phyloP scores from a whole-genome alignment of 1,140 invertebrate genomes.

The Formica exsecta region DNA sequence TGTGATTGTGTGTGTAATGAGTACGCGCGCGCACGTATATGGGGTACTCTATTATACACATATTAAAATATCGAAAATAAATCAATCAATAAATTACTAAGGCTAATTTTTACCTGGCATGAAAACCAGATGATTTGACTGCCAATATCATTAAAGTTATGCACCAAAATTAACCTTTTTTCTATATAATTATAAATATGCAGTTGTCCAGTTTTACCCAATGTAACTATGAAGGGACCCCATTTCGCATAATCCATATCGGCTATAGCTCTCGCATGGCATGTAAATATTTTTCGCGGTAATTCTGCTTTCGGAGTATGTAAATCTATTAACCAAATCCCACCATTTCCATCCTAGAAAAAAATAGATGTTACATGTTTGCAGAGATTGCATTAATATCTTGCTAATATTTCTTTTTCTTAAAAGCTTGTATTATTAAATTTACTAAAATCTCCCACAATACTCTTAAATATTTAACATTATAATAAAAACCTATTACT shows the following conservation, averaged over 20 bases:
- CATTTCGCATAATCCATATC: conserved; percentile 90
- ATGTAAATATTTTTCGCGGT: conserved; percentile 89
- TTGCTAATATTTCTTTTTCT: not conserved
- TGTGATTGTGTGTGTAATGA: too few species aligned
- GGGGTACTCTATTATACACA: not conserved
- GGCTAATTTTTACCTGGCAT: conserved; percentile 87
- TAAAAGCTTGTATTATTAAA: conserved; percentile 10
- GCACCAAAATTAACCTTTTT: conserved; percentile 87
- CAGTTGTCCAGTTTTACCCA: conserved; percentile 90
- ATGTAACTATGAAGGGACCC: conserved; percentile 90
- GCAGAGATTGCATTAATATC: conserved; percentile 3
- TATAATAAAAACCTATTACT: conserved; percentile 36
- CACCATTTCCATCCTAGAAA: conserved; percentile 92
- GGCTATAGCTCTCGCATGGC: conserved; percentile 91
- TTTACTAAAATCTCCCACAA: not conserved
- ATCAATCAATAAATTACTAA: conserved; percentile 1
- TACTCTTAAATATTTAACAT: not conserved
- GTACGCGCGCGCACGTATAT: too few species aligned
- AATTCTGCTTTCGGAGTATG: conserved; percentile 88
- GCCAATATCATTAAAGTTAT: conserved; percentile 89
- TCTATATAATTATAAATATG: conserved; percentile 90
- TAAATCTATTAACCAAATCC: conserved; percentile 93
- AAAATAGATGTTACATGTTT: conserved; percentile 1
- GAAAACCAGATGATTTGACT: conserved; percentile 92
- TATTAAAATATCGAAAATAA: conserved; percentile 5